Percentiles rank a stretch among this genome's conserved stretches.
Conservation (phyloP, 2,888 invertebrate genomes). For the Acanthosepion pharaonis region DNA sequence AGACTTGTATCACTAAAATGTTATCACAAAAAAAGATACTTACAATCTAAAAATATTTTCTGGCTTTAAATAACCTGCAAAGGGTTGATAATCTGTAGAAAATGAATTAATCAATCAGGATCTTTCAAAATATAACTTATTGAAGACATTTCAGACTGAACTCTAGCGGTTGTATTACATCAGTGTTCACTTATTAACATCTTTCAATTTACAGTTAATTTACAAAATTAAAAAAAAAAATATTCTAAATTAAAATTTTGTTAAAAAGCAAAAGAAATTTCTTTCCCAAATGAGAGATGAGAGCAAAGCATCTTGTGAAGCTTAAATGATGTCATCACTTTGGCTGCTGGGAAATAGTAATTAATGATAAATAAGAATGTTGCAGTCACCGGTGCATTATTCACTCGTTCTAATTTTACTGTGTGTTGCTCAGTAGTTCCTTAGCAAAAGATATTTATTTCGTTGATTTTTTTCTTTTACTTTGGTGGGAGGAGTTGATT, state of each 20-base stretch:
- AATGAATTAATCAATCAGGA: no score
- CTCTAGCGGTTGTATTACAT: background rate
- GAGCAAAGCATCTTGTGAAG: background rate
- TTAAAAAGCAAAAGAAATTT: background rate
- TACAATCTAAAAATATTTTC: no score
- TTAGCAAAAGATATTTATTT: background rate
- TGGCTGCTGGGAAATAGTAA: background rate
- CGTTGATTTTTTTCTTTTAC: background rate
- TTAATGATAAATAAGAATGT: background rate
- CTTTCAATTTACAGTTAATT: background rate
- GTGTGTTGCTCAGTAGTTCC: background rate
- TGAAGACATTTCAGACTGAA: background rate
- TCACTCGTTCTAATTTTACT: background rate
- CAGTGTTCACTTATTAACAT: background rate
- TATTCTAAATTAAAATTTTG: no score
- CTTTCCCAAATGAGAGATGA: no score
- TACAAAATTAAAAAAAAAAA: background rate
- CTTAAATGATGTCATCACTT: background rate
- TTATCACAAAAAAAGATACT: no score
- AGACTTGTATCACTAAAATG: no score
- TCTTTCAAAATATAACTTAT: background rate
- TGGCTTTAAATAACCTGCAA: no score
- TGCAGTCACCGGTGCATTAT: background rate
- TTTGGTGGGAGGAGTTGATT: background rate
- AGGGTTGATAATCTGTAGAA: no score